Base-by-base conservation (phyloP, 2,888 invertebrate genomes). In the Eumerus sabulonum region DNA sequence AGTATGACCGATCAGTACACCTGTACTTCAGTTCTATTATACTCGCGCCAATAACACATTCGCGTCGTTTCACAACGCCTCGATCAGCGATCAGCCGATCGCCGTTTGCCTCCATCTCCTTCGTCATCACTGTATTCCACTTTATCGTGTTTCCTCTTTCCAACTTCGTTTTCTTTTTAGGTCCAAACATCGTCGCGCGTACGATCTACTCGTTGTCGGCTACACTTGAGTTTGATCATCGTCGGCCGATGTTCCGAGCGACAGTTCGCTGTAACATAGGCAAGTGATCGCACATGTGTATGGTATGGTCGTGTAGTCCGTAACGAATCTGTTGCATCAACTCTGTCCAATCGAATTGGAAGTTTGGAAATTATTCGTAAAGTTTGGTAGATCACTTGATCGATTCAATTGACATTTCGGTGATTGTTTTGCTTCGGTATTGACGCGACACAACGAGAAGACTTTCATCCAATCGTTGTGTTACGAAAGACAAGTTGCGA, bases 201-300 rank as follows among this genome's bases (percentile, higher is more conserved):
- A 14, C 57, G 51, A 57, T 35, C 18, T n/a, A n/a, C 3, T 27
- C 27, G 27, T 27, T 27, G 27, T 27, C 27, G 27, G 17, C 36
- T 40, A 40, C 40, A 12, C 16, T 13, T 59, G 59, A 67, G 56
- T 77, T 72, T 72, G 72, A 67, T 50, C 57, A 17, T 57, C 53
- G 57, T 14, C 60, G 27, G 72, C 51, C 57, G 40, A 38, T 62
- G 54, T 73, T 77, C 53, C 36, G 59, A 63, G 50, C 67, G 73
- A 53, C 77, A 77, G 77, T 77, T 77, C 19, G 63, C 53, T 77
- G 72, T 59, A 73, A 77, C 67, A 72, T 68, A 73, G 63, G 77
- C 77, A 77, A 77, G 72, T 59, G 72, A 73, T 77, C 77, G 67
- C 59, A 72, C 66, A 38, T 13, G 45, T 57, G 62, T 36, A 12